Conservation (phyloP, 2,113 vertebrate species). For the Agelaius phoeniceus region DNA sequence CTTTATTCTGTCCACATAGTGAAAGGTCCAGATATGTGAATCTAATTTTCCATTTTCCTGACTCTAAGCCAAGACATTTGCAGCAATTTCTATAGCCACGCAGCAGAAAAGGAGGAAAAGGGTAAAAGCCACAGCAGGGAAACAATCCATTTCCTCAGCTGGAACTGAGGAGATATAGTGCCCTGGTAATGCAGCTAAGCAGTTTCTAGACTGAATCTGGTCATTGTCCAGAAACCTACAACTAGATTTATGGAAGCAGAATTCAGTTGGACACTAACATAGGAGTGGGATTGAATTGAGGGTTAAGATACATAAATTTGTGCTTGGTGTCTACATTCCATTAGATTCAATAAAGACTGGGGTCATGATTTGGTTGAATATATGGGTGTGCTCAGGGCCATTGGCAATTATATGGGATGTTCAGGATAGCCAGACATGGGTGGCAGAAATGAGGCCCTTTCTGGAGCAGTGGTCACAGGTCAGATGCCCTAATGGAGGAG, state of each 20-base stretch:
- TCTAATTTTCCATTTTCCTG: neutral
- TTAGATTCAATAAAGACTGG: neutral
- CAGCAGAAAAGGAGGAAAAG: neutral
- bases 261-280: neutral
- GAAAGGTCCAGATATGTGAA: neutral
- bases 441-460: neutral
- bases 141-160: neutral
- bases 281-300: neutral
- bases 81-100: neutral
- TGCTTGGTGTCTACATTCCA: neutral
- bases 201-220: neutral
- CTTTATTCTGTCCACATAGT: neutral
- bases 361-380: neutral
- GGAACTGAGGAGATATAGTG: neutral
- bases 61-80: neutral
- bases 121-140: neutral
- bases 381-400: neutral
- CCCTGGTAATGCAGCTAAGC: neutral
- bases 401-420: fast-evolving
- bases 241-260: neutral
- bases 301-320: neutral
- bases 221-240: neutral
- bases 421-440: neutral
- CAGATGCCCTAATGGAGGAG: neutral
- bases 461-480: neutral